phyloP scores from a whole-genome alignment of 2,797 vertebrate genomes.

The Meda fulgida region DNA sequence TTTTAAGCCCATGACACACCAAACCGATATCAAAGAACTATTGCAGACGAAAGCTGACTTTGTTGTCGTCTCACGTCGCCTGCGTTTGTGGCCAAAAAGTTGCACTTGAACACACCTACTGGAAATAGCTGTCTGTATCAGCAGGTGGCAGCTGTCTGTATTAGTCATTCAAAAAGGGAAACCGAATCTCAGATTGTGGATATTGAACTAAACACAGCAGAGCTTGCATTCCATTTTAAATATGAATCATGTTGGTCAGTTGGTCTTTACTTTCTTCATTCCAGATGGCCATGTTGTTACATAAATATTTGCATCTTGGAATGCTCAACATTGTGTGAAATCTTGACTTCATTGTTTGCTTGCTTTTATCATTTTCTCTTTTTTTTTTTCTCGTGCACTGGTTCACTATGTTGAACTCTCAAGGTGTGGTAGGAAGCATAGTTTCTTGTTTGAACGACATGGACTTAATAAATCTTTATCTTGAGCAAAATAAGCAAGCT shows the following conservation, averaged over 20 bases:
- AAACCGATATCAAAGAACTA: not conserved
- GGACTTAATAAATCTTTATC: too few relatives aligned
- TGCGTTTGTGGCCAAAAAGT: not conserved
- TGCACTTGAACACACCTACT: not conserved
- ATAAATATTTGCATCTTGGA: not conserved
- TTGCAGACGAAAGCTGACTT: not conserved
- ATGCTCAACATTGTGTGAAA: not conserved
- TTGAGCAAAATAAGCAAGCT: too few relatives aligned
- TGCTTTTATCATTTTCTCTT: not conserved
- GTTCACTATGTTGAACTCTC: not conserved
- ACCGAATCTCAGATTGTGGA: not conserved
- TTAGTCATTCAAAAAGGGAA: not conserved
- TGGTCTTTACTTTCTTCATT: not conserved
- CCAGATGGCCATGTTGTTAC: not conserved
- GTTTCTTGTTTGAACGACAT: too few relatives aligned
- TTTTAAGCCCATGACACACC: not conserved
- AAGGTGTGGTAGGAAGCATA: too few relatives aligned
- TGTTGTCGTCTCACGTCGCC: not conserved
- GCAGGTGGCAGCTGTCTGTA: not conserved
- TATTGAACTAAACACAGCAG: not conserved
- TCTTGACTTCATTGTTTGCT: not conserved
- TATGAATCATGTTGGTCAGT: not conserved
- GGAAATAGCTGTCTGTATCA: not conserved
- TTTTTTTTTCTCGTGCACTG: too few relatives aligned
- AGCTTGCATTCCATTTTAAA: not conserved